These are phyloP conservation scores for Adelognathus sp. DNA, from an alignment of 2,888 invertebrate species.

Conservation along the genomic window DNA sequence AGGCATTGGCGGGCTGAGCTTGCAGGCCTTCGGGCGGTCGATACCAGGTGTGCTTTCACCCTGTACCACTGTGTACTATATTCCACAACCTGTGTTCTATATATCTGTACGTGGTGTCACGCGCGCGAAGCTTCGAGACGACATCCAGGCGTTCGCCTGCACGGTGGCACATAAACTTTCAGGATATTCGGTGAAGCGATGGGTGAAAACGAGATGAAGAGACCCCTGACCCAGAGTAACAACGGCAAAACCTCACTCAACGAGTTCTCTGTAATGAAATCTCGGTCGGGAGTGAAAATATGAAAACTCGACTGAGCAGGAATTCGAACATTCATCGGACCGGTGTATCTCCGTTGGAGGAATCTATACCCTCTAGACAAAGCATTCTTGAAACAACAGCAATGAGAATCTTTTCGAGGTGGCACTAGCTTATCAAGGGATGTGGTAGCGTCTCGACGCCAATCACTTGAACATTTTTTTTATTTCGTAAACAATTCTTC, in stretches of 20 bases:
- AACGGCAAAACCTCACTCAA: neutral
- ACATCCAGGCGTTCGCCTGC: constrained; percentile 7
- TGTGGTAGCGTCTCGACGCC: no score
- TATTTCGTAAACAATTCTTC: no score
- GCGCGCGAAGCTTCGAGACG: neutral
- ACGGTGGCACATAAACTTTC: constrained; percentile 4
- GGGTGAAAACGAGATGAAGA: neutral
- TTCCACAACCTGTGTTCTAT: neutral
- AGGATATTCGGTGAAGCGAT: neutral
- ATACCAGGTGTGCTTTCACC: constrained; percentile 49
- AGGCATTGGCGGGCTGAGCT: constrained; percentile 28
- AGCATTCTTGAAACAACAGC: no score
- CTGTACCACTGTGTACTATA: constrained; percentile 17
- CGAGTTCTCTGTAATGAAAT: neutral
- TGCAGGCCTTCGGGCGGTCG: constrained; percentile 31
- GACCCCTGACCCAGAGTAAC: neutral
- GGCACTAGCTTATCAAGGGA: no score
- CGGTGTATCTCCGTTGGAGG: neutral
- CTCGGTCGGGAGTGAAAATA: constrained; percentile 8
- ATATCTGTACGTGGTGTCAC: constrained; percentile 7
- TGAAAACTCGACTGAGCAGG: neutral
- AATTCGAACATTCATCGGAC: neutral
- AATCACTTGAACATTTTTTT: no score
- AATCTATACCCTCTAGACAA: no score
- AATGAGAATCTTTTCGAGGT: no score